A percentile compares a stretch with the other conserved stretches of the same genome.
phyloP scores from a whole-genome alignment of 2,113 vertebrate genomes.

The Holacanthus passer region DNA sequence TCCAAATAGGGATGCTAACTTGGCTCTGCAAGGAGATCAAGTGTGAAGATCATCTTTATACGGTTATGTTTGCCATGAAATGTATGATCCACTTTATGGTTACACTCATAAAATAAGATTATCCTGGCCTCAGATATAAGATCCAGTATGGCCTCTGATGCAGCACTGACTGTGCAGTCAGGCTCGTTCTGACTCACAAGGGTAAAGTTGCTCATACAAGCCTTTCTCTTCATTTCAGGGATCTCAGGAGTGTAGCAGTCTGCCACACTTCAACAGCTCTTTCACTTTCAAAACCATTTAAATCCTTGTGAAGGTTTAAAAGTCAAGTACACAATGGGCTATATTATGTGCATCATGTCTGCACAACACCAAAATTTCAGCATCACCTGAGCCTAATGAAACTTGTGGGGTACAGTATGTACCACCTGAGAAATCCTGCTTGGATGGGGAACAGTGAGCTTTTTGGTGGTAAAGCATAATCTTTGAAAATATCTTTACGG shows the following conservation, averaged over 20 bases:
- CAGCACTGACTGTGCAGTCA: background rate
- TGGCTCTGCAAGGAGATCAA: slow-evolving; percentile 84
- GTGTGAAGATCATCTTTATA: slow-evolving; percentile 1
- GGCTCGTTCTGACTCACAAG: background rate
- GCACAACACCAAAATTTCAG: too few species aligned
- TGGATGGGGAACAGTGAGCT: too few species aligned
- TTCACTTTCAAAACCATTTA: background rate
- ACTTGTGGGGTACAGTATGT: too few species aligned
- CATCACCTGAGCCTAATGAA: too few species aligned
- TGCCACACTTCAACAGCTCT: background rate
- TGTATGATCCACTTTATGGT: background rate
- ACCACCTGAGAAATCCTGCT: too few species aligned
- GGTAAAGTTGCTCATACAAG: background rate
- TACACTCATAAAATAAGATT: background rate
- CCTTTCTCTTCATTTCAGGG: background rate
- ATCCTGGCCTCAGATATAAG: background rate
- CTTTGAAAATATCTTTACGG: too few species aligned
- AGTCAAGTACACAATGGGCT: slow-evolving; percentile 1
- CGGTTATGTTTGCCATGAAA: background rate
- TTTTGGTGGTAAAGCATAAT: too few species aligned
- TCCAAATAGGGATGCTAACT: slow-evolving; percentile 95
- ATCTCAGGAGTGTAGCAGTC: background rate
- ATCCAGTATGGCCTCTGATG: background rate
- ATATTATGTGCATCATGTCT: background rate
- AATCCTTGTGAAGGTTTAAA: background rate